Percentiles rank a stretch among this genome's conserved stretches.
Conservation (phyloP, 2,888 invertebrate genomes). For the Seladonia tumulorum region DNA sequence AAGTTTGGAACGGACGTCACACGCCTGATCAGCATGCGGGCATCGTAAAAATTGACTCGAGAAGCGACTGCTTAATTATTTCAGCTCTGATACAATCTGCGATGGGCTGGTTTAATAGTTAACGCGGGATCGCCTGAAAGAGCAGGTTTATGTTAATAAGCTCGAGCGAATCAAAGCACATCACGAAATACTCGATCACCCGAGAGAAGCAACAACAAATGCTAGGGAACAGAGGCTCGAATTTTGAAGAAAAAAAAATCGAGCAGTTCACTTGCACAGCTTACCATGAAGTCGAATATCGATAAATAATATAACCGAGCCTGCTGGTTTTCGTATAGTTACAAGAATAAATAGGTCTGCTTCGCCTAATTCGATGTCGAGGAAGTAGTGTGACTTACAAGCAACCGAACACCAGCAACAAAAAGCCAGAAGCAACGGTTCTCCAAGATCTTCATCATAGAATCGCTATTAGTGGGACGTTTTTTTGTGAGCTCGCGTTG, state of each 20-base stretch:
- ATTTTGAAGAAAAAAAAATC: no score
- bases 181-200: neutral
- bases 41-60: neutral
- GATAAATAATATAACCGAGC: no score
- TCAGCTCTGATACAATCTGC: neutral
- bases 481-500: neutral
- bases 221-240: no score
- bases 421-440: conserved; percentile 8
- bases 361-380: neutral
- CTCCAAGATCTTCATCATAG: conserved; percentile 41
- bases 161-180: neutral
- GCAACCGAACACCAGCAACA: neutral
- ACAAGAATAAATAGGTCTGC: neutral
- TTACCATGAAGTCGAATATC: no score
- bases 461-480: conserved; percentile 11
- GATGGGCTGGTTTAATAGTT: neutral
- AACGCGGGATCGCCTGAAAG: neutral
- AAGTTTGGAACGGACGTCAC: neutral
- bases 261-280: no score
- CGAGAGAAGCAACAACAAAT: neutral
- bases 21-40: neutral
- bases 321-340: neutral
- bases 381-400: neutral
- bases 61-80: neutral
- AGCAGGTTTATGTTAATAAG: neutral